phyloP scores from a whole-genome alignment of 2,888 invertebrate species.

The Nymphalis urticae region DNA sequence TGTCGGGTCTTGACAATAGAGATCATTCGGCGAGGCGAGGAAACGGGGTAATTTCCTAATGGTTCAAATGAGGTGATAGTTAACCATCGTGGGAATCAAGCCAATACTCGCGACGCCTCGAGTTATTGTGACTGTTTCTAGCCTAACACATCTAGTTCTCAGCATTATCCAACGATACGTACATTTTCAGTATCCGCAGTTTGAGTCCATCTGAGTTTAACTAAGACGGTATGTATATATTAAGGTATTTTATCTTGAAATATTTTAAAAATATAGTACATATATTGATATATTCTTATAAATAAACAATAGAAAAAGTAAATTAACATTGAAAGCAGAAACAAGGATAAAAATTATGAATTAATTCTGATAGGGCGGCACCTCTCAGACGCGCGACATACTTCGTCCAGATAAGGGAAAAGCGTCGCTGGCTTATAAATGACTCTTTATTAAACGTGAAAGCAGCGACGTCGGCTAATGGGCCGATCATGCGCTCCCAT shows the following conservation, averaged over 20 bases:
- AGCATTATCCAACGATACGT: constrained; percentile 12
- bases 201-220: not conserved
- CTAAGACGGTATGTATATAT: not conserved
- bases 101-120: constrained; percentile 50
- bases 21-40: constrained; percentile 57
- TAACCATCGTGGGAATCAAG: constrained; percentile 66
- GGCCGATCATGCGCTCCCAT: constrained; percentile 82
- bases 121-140: constrained; percentile 33
- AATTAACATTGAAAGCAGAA: constrained; percentile 31
- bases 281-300: constrained; percentile 16
- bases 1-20: constrained; percentile 52
- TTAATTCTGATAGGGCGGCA: constrained; percentile 79
- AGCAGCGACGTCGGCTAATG: constrained; percentile 81
- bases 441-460: constrained; percentile 82
- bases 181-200: constrained; percentile 13
- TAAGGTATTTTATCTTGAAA: not conserved
- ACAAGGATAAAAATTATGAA: constrained; percentile 79
- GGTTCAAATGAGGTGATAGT: constrained; percentile 65
- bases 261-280: not conserved
- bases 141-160: constrained; percentile 19
- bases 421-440: constrained; percentile 80
- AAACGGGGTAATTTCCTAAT: constrained; percentile 68
- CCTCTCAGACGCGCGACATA: constrained; percentile 78
- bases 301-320: constrained; percentile 29
- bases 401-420: constrained; percentile 79